These are phyloP conservation scores for Bergia puertoricense DNA, from an alignment of 92 coral and sea anemone species.

Conservation along the genomic window DNA sequence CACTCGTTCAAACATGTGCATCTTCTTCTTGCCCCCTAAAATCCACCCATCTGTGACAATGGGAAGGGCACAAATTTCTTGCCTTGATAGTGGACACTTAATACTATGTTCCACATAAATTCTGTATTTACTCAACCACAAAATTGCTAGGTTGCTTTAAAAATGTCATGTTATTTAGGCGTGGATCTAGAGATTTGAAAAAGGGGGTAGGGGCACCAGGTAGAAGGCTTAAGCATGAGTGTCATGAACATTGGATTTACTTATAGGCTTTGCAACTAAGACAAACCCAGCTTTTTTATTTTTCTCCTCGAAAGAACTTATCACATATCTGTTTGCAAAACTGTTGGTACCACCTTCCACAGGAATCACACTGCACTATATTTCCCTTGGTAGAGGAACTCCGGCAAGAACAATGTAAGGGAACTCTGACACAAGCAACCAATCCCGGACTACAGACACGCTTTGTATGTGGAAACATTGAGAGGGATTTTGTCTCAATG, in stretches of 20 bases:
- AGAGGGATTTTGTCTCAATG: constrained; percentile 14
- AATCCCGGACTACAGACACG: constrained; percentile 22
- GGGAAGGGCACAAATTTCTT: constrained; percentile 18
- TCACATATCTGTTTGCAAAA: constrained; percentile 25
- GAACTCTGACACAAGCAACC: constrained; percentile 31
- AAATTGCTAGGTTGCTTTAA: constrained; percentile 16
- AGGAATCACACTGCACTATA: constrained; percentile 25
- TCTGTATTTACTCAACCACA: constrained; percentile 21
- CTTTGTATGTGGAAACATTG: constrained; percentile 25
- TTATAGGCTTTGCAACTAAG: constrained; percentile 16
- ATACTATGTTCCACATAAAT: constrained; percentile 10
- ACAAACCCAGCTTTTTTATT: constrained; percentile 31
- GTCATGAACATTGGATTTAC: background rate
- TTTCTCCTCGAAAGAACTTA: constrained; percentile 24
- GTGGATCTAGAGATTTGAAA: constrained; percentile 2
- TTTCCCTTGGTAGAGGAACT: constrained; percentile 35
- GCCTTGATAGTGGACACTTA: constrained; percentile 11
- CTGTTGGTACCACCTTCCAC: constrained; percentile 30
- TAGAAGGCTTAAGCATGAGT: constrained; percentile 4
- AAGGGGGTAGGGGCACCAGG: constrained; percentile 16
- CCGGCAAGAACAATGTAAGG: constrained; percentile 15
- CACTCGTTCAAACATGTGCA: constrained; percentile 21
- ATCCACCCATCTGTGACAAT: constrained; percentile 8
- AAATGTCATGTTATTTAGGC: constrained; percentile 10
- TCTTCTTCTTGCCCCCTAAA: constrained; percentile 25